These are phyloP conservation scores for Aphelocoma californica DNA, from an alignment of 2,797 vertebrate genomes.

Conservation along the genomic window DNA sequence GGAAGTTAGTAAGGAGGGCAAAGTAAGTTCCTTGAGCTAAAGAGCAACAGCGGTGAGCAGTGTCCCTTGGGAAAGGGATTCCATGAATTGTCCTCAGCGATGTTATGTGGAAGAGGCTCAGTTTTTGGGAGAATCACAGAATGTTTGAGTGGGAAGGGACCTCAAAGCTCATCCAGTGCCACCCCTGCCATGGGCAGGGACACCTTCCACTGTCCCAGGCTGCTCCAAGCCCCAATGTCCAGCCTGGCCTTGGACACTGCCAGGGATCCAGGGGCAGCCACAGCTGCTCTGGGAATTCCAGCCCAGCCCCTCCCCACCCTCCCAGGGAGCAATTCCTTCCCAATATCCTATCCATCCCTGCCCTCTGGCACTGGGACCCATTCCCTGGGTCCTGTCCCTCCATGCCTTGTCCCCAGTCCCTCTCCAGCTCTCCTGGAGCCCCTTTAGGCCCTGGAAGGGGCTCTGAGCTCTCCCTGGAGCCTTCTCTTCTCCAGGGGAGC, in stretches of 20 bases:
- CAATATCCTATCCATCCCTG: fast-evolving
- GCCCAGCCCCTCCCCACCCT: background rate
- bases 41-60: background rate
- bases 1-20: background rate
- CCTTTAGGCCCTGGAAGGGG: background rate
- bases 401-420: background rate
- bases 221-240: background rate
- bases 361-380: fast-evolving
- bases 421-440: background rate
- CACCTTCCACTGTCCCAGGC: background rate
- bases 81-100: background rate
- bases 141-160: background rate
- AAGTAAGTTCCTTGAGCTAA: background rate
- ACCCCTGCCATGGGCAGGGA: background rate
- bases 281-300: too few species aligned
- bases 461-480: background rate
- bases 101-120: background rate
- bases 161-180: fast-evolving
- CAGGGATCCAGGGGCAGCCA: too few species aligned
- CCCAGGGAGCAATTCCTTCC: background rate
- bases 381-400: background rate
- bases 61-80: background rate
- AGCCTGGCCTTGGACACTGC: background rate
- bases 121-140: background rate
- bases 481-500: background rate